Percentiles rank a stretch among this genome's conserved stretches.
Evolutionary conservation across 2,888 invertebrate species (phyloP).

Genomic region (Melieria crassipennis): DNA sequence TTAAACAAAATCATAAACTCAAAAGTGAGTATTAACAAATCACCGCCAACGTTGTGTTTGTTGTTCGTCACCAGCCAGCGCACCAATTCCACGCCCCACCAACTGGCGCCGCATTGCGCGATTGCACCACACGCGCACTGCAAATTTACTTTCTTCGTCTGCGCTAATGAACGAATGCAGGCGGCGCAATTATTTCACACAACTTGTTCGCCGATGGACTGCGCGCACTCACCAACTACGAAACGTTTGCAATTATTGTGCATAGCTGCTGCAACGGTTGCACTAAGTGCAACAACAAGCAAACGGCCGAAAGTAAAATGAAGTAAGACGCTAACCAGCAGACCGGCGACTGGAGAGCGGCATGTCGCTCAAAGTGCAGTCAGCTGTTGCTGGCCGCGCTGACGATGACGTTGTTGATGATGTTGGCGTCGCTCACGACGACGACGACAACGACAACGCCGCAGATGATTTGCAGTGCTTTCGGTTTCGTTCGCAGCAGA

Average conservation of each 20-base stretch:
- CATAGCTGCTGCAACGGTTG: too few relatives aligned
- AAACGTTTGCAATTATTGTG: too few relatives aligned
- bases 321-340: background rate
- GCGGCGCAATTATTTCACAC: conserved; percentile 1
- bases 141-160: conserved; percentile 9
- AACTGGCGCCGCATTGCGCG: too few relatives aligned
- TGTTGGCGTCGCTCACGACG: background rate
- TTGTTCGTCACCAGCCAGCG: too few relatives aligned
- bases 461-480: conserved; percentile 51
- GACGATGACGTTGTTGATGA: background rate
- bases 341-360: too few relatives aligned
- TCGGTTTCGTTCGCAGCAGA: conserved; percentile 48
- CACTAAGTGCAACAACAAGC: background rate
- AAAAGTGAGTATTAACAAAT: too few relatives aligned
- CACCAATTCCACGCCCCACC: too few relatives aligned
- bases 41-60: too few relatives aligned
- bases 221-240: too few relatives aligned
- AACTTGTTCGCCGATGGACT: too few relatives aligned
- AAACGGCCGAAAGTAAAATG: background rate
- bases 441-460: too few relatives aligned
- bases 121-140: background rate
- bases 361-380: background rate
- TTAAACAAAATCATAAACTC: too few relatives aligned
- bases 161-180: background rate
- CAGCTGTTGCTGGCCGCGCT: background rate